Evolutionary conservation across 2,888 invertebrate species (phyloP).

Genomic region (Callinectes sapidus): DNA sequence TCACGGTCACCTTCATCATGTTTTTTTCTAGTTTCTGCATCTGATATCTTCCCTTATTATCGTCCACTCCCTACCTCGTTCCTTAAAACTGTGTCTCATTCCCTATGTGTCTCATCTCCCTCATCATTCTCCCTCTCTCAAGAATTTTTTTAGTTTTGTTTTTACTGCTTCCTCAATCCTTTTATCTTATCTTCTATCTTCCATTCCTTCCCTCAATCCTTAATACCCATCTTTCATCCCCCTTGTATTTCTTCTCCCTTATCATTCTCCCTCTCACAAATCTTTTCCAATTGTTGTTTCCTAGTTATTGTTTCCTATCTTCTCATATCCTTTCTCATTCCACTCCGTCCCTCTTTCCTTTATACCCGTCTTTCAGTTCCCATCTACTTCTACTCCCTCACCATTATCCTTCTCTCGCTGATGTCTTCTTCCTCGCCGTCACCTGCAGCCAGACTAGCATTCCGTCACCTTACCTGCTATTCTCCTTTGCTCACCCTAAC

Average conservation of each 20-base stretch:
- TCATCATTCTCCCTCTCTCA: neutral
- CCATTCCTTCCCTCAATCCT: neutral
- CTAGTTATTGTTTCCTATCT: neutral
- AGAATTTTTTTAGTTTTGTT: neutral
- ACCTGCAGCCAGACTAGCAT: neutral
- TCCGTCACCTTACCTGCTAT: neutral
- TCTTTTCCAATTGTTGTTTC: neutral
- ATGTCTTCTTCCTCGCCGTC: neutral
- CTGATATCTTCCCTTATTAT: too few species aligned
- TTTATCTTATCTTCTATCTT: too few species aligned
- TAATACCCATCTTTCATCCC: neutral
- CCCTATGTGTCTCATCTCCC: neutral
- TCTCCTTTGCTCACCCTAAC: neutral
- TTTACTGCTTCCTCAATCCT: neutral
- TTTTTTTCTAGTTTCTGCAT: neutral
- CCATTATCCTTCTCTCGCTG: neutral
- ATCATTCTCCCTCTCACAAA: too few species aligned
- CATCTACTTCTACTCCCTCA: neutral
- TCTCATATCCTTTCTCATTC: conserved; percentile 13
- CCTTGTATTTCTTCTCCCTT: neutral
- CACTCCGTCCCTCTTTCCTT: neutral
- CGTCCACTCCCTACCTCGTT: neutral
- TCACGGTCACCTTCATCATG: too few species aligned
- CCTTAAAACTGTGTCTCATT: too few species aligned
- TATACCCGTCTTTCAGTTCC: neutral